Percentiles rank a stretch among this genome's conserved stretches.
phyloP scores from a whole-genome alignment of 2,113 vertebrate species.

The Nicator chloris region DNA sequence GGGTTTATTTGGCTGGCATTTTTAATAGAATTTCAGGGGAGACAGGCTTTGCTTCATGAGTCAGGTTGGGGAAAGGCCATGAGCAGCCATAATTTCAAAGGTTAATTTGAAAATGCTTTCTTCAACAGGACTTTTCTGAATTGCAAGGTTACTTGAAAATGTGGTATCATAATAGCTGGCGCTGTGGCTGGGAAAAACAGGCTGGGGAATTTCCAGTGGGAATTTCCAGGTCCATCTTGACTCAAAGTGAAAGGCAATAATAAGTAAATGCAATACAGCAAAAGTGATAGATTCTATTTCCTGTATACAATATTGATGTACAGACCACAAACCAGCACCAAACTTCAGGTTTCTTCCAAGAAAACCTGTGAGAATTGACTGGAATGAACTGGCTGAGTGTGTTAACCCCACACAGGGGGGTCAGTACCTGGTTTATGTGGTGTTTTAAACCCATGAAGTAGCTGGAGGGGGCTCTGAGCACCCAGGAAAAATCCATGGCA shows the following conservation, averaged over 20 bases:
- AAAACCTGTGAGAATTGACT: neutral
- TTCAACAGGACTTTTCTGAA: neutral
- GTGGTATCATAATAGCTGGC: neutral
- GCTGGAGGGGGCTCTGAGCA: neutral
- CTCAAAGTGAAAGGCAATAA: neutral
- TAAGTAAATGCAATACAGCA: neutral
- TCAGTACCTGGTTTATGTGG: neutral
- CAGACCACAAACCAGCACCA: neutral
- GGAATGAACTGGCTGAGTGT: neutral
- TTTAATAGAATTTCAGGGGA: slow-evolving; percentile 52
- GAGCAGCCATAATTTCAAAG: slow-evolving; percentile 47
- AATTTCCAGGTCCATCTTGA: neutral
- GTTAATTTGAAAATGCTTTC: slow-evolving; percentile 53
- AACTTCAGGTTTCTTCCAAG: neutral
- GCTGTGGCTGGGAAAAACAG: neutral
- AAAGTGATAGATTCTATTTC: neutral
- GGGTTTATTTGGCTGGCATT: slow-evolving; percentile 54
- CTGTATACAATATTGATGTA: no score
- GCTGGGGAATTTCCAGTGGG: neutral
- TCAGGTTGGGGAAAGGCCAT: neutral
- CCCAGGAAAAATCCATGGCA: neutral
- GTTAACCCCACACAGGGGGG: neutral
- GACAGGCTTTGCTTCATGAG: neutral
- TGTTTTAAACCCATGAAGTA: neutral
- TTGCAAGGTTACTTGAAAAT: neutral